phyloP scores from a whole-genome alignment of 2,888 invertebrate genomes.

The Eustalomyia histrio region DNA sequence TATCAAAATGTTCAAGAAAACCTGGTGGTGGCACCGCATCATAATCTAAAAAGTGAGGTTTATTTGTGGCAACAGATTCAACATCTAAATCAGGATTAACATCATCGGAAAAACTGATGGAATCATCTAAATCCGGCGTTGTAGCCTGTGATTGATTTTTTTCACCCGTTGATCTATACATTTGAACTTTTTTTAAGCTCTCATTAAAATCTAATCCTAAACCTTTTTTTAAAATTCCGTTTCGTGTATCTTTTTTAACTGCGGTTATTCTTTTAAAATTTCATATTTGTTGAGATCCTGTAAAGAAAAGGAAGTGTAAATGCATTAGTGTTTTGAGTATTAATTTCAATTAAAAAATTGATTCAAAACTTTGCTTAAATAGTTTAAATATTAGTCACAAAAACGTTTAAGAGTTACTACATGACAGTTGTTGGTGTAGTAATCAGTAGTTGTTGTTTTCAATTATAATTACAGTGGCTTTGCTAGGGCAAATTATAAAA shows the following conservation, averaged over 20 bases:
- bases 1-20: slow-evolving; percentile 73
- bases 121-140: slow-evolving; percentile 67
- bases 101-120: slow-evolving; percentile 79
- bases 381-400: too few species aligned
- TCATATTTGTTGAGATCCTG: slow-evolving; percentile 36
- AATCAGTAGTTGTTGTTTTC: too few species aligned
- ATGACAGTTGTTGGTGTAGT: too few species aligned
- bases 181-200: slow-evolving; percentile 13
- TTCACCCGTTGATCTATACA: slow-evolving; percentile 53
- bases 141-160: slow-evolving; percentile 58
- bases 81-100: slow-evolving; percentile 71
- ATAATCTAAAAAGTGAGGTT: slow-evolving; percentile 84
- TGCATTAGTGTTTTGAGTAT: not conserved
- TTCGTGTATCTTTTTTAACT: not conserved
- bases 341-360: not conserved
- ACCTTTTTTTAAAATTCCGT: not conserved
- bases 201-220: not conserved
- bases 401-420: too few species aligned
- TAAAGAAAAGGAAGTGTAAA: slow-evolving; percentile 12
- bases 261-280: slow-evolving; percentile 4
- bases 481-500: too few species aligned
- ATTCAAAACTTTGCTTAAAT: too few species aligned
- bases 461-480: too few species aligned
- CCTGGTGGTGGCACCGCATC: slow-evolving; percentile 82
- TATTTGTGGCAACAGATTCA: slow-evolving; percentile 78